These are phyloP conservation scores for Rhegmatorhina hoffmannsi DNA, from an alignment of 2,113 vertebrate genomes.

Conservation along the genomic window DNA sequence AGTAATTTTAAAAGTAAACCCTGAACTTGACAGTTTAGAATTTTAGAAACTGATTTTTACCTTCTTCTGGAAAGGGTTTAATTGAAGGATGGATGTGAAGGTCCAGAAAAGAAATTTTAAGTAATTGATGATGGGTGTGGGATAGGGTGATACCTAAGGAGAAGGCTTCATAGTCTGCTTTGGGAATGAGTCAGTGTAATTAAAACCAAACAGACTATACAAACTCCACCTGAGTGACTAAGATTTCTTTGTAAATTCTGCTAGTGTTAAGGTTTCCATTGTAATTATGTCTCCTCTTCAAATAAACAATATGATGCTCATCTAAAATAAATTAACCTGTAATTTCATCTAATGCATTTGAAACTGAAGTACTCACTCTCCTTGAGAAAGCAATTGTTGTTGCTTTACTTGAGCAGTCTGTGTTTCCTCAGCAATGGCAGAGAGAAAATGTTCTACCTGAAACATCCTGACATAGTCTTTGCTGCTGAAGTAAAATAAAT, in stretches of 20 bases:
- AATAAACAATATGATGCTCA: constrained; percentile 52
- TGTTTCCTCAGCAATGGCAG: background rate
- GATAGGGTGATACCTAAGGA: background rate
- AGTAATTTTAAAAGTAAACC: background rate
- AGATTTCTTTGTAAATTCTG: constrained; percentile 34
- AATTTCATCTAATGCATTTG: constrained; percentile 24
- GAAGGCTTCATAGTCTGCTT: constrained; percentile 27
- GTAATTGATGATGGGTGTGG: constrained; percentile 38
- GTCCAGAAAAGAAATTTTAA: constrained; percentile 6
- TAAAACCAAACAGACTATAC: constrained; percentile 8
- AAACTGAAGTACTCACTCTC: background rate
- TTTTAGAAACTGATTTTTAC: background rate
- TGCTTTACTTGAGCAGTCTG: background rate
- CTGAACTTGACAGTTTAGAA: background rate
- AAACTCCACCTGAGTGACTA: constrained; percentile 59
- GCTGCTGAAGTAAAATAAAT: background rate
- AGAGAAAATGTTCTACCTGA: background rate
- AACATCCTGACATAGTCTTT: background rate
- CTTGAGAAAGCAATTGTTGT: background rate
- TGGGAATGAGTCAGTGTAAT: constrained; percentile 39
- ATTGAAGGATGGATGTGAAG: background rate
- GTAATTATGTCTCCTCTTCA: constrained; percentile 45
- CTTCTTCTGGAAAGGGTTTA: background rate
- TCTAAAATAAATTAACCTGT: constrained; percentile 62
- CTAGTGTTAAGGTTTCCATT: constrained; percentile 39